Percentiles rank a stretch among this genome's conserved stretches.
Conservation (phyloP, 2,797 vertebrate species). For the Crenichthys baileyi region DNA sequence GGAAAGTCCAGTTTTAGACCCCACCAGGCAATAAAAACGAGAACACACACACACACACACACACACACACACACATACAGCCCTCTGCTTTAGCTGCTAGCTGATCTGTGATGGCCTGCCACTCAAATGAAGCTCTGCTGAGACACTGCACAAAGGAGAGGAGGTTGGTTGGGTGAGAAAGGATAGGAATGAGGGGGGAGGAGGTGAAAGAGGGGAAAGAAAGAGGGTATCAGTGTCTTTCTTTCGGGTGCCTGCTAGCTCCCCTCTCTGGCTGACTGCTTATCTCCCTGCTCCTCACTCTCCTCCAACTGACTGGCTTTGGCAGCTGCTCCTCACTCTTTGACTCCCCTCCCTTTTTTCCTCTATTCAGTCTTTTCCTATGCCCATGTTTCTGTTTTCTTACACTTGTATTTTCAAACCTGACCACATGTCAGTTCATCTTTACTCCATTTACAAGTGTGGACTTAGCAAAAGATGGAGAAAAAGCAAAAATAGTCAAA, state of each 20-base stretch:
- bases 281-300: constrained; percentile 76
- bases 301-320: constrained; percentile 74
- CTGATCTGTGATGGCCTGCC: constrained; percentile 99
- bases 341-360: constrained; percentile 31
- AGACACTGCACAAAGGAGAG: constrained; percentile 93
- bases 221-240: constrained; percentile 75
- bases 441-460: constrained; percentile 56
- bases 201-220: constrained; percentile 34
- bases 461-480: constrained; percentile 53
- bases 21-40: too few species aligned
- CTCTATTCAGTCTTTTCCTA: not conserved
- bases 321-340: constrained; percentile 72
- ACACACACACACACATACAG: constrained; percentile 44
- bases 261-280: constrained; percentile 71
- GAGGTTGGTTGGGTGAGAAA: constrained; percentile 70
- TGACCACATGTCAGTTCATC: constrained; percentile 59
- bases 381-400: constrained; percentile 39
- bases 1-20: too few species aligned
- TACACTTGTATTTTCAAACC: constrained; percentile 61
- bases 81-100: constrained; percentile 81
- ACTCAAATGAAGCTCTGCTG: constrained; percentile 94
- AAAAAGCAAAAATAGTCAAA: constrained; percentile 40
- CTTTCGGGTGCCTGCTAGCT: constrained; percentile 70
- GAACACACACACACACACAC: constrained; percentile 38
- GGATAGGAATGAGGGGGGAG: constrained; percentile 71